phyloP scores from a whole-genome alignment of 64 coral and sea anemone genomes.

The Actinia tenebrosa region DNA sequence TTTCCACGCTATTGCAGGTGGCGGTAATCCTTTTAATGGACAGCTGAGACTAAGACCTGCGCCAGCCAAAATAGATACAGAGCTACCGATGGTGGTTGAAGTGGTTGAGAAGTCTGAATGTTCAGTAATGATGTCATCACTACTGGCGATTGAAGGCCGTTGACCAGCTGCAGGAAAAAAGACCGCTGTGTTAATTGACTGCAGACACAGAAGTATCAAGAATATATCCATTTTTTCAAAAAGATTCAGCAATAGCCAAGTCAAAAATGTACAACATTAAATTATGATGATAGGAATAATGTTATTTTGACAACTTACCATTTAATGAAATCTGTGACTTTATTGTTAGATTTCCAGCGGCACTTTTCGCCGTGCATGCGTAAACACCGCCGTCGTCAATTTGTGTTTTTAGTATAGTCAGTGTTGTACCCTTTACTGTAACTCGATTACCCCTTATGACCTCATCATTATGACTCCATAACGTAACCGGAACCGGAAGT shows the following conservation, averaged over 20 bases:
- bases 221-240: no score
- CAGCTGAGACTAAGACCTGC: conserved; percentile 23
- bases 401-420: background rate
- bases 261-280: no score
- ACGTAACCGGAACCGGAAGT: conserved; percentile 32
- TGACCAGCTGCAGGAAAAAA: background rate
- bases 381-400: conserved; percentile 28
- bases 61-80: conserved; percentile 51
- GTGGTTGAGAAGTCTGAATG: background rate
- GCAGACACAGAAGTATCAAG: background rate
- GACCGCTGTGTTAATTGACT: no score
- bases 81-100: conserved; percentile 35
- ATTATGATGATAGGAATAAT: no score
- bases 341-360: conserved; percentile 19
- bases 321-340: conserved; percentile 27
- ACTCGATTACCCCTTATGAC: background rate
- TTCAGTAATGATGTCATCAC: conserved; percentile 1
- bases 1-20: conserved; percentile 23
- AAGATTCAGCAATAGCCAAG: no score
- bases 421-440: background rate
- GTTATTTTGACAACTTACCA: conserved; percentile 27
- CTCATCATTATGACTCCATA: background rate
- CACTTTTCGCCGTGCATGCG: conserved; percentile 30
- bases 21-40: conserved; percentile 24
- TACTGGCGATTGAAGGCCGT: background rate